A percentile compares a stretch with the other conserved stretches of the same genome.
These are phyloP conservation scores for Rhyzopertha dominica DNA, from an alignment of 1,140 invertebrate genomes.

Conservation along the genomic window DNA sequence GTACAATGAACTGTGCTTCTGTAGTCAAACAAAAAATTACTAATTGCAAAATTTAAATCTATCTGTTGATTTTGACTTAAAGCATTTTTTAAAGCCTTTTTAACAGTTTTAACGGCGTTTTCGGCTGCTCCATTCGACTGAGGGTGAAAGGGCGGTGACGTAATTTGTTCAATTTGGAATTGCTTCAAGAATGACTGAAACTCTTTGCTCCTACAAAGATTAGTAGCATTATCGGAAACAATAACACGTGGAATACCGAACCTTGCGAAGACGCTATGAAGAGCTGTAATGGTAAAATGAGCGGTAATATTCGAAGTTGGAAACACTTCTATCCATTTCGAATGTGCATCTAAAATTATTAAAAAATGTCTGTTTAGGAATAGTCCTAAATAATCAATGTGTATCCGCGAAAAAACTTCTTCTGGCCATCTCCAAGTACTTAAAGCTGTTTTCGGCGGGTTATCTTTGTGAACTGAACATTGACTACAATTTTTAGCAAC, in stretches of 20 bases:
- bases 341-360: constrained; percentile 12
- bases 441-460: constrained; percentile 10
- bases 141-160: constrained; percentile 38
- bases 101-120: constrained; percentile 43
- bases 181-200: constrained; percentile 34
- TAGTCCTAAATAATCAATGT: constrained; percentile 14
- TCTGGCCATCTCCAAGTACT: constrained; percentile 11
- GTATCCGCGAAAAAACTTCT: constrained; percentile 7
- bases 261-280: constrained; percentile 9
- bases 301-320: constrained; percentile 6
- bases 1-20: constrained; percentile 24
- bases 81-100: constrained; percentile 38
- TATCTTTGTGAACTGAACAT: constrained; percentile 8
- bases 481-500: constrained; percentile 7
- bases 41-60: constrained; percentile 4
- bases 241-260: constrained; percentile 39
- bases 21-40: constrained; percentile 27
- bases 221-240: constrained; percentile 38
- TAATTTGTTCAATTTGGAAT: constrained; percentile 35
- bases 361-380: constrained; percentile 14
- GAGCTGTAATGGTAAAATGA: constrained; percentile 1
- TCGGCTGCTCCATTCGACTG: constrained; percentile 43
- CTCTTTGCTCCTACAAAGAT: constrained; percentile 29
- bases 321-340: constrained; percentile 14
- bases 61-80: constrained; percentile 7